Evolutionary conservation across 2,797 vertebrate genomes (phyloP).

Genomic region (Tauraco hartlaubi): DNA sequence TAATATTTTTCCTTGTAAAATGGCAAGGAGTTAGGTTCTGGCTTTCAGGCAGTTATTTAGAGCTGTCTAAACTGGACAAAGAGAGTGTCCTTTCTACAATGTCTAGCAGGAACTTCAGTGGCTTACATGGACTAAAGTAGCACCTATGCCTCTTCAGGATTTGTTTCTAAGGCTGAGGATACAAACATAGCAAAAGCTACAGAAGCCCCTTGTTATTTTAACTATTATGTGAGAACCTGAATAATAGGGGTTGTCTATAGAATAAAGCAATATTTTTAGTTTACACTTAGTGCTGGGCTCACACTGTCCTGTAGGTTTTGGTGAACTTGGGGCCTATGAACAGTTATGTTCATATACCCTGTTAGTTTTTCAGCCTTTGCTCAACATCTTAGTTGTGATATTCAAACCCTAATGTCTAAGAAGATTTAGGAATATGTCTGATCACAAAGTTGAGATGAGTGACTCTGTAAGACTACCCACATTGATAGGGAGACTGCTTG

Average conservation of each 20-base stretch:
- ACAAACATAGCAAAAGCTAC: not conserved
- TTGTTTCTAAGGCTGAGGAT: not conserved
- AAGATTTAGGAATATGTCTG: not conserved
- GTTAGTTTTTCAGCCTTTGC: not conserved
- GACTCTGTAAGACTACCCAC: not conserved
- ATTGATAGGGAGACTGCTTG: not conserved
- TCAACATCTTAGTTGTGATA: not conserved
- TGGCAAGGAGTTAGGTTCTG: not conserved
- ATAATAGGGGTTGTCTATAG: not conserved
- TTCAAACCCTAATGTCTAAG: not conserved
- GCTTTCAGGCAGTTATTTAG: not conserved
- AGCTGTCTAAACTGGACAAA: not conserved
- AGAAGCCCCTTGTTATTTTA: not conserved
- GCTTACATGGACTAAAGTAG: not conserved
- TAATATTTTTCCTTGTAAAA: not conserved
- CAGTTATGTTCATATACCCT: rapidly evolving
- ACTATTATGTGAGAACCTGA: not conserved
- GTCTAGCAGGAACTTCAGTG: not conserved
- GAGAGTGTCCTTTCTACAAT: not conserved
- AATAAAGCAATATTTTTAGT: not conserved
- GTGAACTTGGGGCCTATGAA: not conserved
- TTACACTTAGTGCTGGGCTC: not conserved
- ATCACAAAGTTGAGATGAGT: not conserved
- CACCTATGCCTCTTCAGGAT: not conserved
- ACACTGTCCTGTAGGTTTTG: rapidly evolving